A percentile compares a stretch with the other conserved stretches of the same genome.
Evolutionary conservation across 2,888 invertebrate genomes (phyloP).

Genomic region (Machimus atricapillus): DNA sequence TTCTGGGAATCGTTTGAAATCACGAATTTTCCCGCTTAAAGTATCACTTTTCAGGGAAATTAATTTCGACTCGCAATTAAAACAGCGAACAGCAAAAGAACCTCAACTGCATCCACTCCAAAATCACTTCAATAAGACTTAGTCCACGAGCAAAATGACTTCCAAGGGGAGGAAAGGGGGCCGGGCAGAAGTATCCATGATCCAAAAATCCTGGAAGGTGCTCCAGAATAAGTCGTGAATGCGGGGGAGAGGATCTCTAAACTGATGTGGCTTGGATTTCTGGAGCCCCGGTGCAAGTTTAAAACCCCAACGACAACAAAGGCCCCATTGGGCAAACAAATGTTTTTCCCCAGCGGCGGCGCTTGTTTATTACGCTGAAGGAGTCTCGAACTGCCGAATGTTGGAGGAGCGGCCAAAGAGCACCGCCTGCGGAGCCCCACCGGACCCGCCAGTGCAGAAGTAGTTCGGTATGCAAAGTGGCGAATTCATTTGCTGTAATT

Average conservation of each 20-base stretch:
- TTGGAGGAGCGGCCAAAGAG: neutral
- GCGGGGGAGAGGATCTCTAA: neutral
- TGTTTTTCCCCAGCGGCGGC: constrained; percentile 14
- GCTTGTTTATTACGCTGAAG: constrained; percentile 13
- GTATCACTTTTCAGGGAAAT: neutral
- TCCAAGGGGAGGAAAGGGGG: neutral
- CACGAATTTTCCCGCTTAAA: neutral
- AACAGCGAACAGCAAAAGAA: neutral
- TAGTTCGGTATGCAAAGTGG: constrained; percentile 37
- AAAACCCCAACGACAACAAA: constrained; percentile 26
- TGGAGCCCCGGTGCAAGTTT: neutral
- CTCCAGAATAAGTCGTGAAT: neutral
- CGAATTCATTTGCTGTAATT: constrained; percentile 38
- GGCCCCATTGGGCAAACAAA: neutral
- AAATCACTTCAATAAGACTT: constrained; percentile 4
- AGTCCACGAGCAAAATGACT: neutral
- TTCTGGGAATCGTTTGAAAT: neutral
- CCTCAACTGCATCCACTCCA: neutral
- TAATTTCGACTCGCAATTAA: neutral
- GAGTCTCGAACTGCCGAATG: constrained; percentile 3
- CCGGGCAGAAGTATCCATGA: neutral
- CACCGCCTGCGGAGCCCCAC: neutral
- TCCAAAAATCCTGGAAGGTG: neutral
- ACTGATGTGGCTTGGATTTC: constrained; percentile 5
- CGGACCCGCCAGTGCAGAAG: neutral